A percentile compares a stretch with the other conserved stretches of the same genome.
These are phyloP conservation scores for Antheraea mylitta DNA, from an alignment of 1,140 invertebrate genomes.

Conservation along the genomic window DNA sequence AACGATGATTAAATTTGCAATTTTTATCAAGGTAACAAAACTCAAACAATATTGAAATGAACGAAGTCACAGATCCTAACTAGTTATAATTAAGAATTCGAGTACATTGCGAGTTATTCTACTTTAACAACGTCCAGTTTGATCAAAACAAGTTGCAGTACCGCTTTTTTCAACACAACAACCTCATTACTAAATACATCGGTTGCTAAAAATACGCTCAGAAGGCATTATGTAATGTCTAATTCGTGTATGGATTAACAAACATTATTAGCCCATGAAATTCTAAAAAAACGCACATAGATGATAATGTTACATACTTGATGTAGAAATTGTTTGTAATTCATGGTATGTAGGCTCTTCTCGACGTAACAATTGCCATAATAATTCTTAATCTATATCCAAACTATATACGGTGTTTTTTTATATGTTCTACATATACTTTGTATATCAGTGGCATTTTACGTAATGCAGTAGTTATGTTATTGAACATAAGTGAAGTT, in stretches of 20 bases:
- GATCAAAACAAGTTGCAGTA: neutral
- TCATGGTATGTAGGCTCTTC: neutral
- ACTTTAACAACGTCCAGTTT: no score
- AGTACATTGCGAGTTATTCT: no score
- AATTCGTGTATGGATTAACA: conserved; percentile 23
- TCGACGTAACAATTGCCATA: neutral
- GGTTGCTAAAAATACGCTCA: conserved; percentile 17
- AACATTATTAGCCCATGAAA: conserved; percentile 11
- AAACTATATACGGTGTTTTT: neutral
- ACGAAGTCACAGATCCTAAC: no score
- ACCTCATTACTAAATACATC: conserved; percentile 1
- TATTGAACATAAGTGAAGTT: no score
- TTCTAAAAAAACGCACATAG: neutral
- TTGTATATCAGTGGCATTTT: no score
- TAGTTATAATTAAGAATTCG: no score
- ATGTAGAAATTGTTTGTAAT: neutral
- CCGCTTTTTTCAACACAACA: neutral
- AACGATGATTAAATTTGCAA: no score
- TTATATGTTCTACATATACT: no score
- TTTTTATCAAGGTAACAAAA: no score
- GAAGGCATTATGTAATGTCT: conserved; percentile 19
- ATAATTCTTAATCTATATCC: neutral
- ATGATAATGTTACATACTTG: neutral
- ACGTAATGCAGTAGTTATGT: no score
- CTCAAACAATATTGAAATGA: no score